phyloP scores from a whole-genome alignment of 2,888 invertebrate species.

The Meta bourneti region DNA sequence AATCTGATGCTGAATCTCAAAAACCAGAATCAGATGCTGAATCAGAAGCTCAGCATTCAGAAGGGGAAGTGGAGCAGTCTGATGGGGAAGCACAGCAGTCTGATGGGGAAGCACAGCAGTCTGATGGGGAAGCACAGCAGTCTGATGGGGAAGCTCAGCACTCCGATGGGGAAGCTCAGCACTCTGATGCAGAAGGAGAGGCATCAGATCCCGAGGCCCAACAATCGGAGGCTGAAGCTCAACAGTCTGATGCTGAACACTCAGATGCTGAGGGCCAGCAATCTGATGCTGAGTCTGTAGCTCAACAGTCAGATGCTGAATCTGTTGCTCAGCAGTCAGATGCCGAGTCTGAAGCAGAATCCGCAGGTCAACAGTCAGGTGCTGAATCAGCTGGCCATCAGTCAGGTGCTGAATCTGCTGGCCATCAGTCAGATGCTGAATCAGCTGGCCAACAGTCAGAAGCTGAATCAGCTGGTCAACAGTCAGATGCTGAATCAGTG shows the following conservation, averaged over 20 bases:
- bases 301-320: slow-evolving; percentile 34
- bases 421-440: slow-evolving; percentile 32
- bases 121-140: slow-evolving; percentile 37
- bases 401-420: slow-evolving; percentile 11
- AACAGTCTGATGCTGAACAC: slow-evolving; percentile 54
- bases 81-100: slow-evolving; percentile 24
- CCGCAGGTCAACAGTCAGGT: slow-evolving; percentile 15
- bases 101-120: slow-evolving; percentile 50
- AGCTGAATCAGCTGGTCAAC: slow-evolving; percentile 2
- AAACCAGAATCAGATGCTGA: slow-evolving; percentile 37
- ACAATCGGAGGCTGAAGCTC: slow-evolving; percentile 34
- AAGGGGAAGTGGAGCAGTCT: slow-evolving; percentile 37
- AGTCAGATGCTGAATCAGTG: slow-evolving; percentile 44
- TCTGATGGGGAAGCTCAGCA: slow-evolving; percentile 49
- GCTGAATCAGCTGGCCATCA: slow-evolving; percentile 19
- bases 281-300: slow-evolving; percentile 58
- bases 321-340: slow-evolving; percentile 16
- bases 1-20: slow-evolving; percentile 61
- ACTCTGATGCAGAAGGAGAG: neutral
- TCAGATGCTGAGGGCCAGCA: slow-evolving; percentile 52
- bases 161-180: slow-evolving; percentile 44
- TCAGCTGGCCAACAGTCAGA: slow-evolving; percentile 18
- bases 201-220: slow-evolving; percentile 2
- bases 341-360: neutral
- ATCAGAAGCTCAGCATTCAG: slow-evolving; percentile 29